phyloP scores from a whole-genome alignment of 2,113 vertebrate species.

The Seriola rivoliana region DNA sequence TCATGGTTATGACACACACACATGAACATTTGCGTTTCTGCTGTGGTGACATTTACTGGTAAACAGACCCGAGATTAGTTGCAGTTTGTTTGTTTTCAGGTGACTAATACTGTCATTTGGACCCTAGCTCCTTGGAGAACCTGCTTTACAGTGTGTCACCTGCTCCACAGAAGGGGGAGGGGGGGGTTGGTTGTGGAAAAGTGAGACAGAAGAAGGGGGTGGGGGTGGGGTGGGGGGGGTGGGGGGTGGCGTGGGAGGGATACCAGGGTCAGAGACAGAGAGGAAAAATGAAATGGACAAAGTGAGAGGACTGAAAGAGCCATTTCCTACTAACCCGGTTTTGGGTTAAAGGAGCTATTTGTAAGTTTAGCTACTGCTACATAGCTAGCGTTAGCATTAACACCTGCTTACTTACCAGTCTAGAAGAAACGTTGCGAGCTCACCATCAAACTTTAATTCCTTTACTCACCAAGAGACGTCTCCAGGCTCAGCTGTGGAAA shows the following conservation, averaged over 20 bases:
- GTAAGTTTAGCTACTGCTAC: no score
- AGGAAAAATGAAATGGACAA: neutral
- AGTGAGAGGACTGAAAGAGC: neutral
- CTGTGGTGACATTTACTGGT: constrained; percentile 61
- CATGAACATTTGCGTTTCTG: constrained; percentile 27
- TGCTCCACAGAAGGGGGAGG: constrained; percentile 40
- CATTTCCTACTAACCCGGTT: neutral
- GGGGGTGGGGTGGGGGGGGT: no score
- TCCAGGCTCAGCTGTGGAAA: no score
- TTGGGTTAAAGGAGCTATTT: neutral
- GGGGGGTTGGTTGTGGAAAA: neutral
- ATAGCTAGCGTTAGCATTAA: no score
- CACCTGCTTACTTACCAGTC: no score
- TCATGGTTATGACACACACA: constrained; percentile 45
- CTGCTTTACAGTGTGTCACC: constrained; percentile 57
- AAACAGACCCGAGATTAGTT: constrained; percentile 73
- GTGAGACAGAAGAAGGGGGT: neutral
- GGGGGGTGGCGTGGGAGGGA: neutral
- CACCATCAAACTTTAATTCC: no score
- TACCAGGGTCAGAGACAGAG: neutral
- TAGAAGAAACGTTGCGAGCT: no score
- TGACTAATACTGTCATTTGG: constrained; percentile 65
- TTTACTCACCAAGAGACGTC: no score
- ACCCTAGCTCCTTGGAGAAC: constrained; percentile 31
- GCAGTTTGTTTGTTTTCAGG: constrained; percentile 75